Conservation (phyloP, 2,888 invertebrate species). For the Stictocephala bisonia region DNA sequence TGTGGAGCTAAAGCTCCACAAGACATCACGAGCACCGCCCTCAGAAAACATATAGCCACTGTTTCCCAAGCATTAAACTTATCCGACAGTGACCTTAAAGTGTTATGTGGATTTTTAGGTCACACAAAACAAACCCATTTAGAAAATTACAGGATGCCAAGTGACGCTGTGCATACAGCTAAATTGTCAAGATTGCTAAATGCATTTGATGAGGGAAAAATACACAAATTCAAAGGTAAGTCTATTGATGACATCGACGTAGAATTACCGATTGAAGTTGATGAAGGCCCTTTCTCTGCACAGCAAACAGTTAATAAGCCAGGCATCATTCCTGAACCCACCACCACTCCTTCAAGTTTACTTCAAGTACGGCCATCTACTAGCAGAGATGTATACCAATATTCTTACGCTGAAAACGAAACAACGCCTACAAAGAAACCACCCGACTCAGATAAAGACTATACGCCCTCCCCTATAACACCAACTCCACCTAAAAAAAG, state of each 20-base stretch:
- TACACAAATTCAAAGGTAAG: not conserved
- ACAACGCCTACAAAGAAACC: too few relatives aligned
- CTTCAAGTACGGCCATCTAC: too few relatives aligned
- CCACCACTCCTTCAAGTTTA: too few relatives aligned
- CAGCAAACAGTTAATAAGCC: not conserved
- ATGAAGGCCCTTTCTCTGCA: not conserved
- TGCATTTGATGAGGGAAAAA: not conserved
- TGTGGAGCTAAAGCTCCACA: not conserved
- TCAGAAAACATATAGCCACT: not conserved
- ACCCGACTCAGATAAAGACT: too few relatives aligned
- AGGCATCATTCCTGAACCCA: too few relatives aligned
- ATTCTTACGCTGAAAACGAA: too few relatives aligned
- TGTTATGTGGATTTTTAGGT: not conserved
- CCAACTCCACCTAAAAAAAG: not conserved
- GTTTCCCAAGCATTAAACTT: not conserved
- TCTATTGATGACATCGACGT: not conserved
- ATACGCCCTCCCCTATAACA: too few relatives aligned
- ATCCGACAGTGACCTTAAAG: conserved; percentile 2
- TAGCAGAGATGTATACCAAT: too few relatives aligned
- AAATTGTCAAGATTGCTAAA: not conserved
- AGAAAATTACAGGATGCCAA: not conserved
- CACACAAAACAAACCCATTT: conserved; percentile 5
- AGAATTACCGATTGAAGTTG: not conserved
- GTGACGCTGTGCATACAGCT: not conserved
- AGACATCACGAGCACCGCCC: not conserved